phyloP scores from a whole-genome alignment of 2,888 invertebrate genomes.

The Prostheceraeus crozeri region DNA sequence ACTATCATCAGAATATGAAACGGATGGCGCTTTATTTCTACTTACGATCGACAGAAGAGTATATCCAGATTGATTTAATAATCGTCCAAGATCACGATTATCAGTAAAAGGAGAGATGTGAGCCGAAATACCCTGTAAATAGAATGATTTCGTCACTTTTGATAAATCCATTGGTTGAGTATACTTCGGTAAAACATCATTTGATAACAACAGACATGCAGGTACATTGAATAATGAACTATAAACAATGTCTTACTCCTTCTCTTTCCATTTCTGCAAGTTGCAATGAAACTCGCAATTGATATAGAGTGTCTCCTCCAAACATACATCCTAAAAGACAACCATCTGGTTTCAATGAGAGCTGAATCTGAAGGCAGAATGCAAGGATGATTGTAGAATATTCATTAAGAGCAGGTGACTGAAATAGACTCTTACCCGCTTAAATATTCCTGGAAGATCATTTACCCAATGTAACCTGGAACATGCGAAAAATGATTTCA shows the following conservation, averaged over 20 bases:
- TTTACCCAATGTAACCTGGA: constrained; percentile 89
- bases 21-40: too few species aligned
- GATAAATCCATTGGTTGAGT: too few species aligned
- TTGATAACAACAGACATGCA: constrained; percentile 36
- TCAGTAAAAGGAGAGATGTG: constrained; percentile 86
- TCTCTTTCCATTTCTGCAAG: constrained; percentile 81
- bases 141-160: too few species aligned
- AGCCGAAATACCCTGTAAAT: constrained; percentile 67
- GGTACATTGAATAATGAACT: too few species aligned
- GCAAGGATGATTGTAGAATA: neutral
- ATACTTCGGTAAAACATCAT: neutral
- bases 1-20: too few species aligned
- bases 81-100: constrained; percentile 74
- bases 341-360: constrained; percentile 75
- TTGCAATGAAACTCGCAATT: constrained; percentile 79
- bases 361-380: constrained; percentile 53
- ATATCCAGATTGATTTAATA: constrained; percentile 77
- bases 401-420: too few species aligned
- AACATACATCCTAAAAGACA: constrained; percentile 85
- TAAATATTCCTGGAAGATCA: constrained; percentile 71
- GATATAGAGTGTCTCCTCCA: constrained; percentile 87
- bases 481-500: constrained; percentile 37
- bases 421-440: constrained; percentile 45
- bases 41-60: constrained; percentile 76
- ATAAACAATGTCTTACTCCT: constrained; percentile 59